Evolutionary conservation across 2,113 vertebrate genomes (phyloP), one percentile per base, ranked within the genome.

Genomic region (Etheostoma spectabile): DNA sequence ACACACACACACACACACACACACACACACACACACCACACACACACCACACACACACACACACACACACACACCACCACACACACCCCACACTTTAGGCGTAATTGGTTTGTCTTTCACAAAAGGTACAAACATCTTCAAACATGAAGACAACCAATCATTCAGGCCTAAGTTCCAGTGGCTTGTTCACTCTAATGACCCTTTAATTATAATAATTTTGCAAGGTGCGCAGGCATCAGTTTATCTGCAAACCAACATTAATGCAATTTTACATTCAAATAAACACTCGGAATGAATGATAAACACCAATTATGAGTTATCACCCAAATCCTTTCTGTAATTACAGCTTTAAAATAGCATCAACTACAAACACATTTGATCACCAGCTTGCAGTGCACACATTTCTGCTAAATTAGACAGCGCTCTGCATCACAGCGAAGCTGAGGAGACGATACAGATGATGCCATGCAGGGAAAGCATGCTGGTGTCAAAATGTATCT

Each of bases 321-420:
- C 56, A 61, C 49, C 63, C 6, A 38, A 57, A 78, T 68, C 48
- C 59, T 65, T 60, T 77, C 64, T 82, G 67, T 82, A 87, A 91
- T 92, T 86, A 88, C 51, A 85, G 30, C 33, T 83, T 79, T 49
- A 56, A 86, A 86, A 65, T 45, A 59, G 61, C 46, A 72, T 48
- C 24, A 27, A 22, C 33, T 35, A 49, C 42, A 65, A 46, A 74
- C 81, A 51, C 30, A 70, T 61, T 21, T 67, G 16, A 77, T 77
- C 30, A 38, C 12, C 59, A 68, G 73, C 59, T 74, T 62, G 53
- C 53, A 64, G 57, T 11, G 42, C 30, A 74, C n/a, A 48, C 15
- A 52, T 64, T 77, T 73, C 33, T 67, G 46, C 66, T 51, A 77
- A 85, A 78, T 80, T 61, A 84, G n/a, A 74, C 27, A 33, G 57